Evolutionary conservation across 2,113 vertebrate genomes (phyloP), one percentile per base, ranked within the genome.

Genomic region (Erythrocercus mccallii): DNA sequence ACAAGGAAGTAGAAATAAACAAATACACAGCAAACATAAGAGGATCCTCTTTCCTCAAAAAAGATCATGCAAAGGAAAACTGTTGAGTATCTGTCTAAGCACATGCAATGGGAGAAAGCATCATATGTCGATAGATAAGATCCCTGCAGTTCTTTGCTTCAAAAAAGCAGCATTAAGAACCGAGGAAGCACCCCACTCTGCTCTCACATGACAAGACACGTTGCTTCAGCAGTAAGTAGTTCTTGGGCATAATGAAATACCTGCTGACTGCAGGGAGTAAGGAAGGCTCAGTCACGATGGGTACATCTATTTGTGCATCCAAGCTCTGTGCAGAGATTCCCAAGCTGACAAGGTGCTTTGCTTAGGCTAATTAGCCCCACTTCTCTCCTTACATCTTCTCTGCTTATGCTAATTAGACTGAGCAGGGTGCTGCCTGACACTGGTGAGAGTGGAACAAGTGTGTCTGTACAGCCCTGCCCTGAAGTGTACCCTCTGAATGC

Each of bases 301-400:
- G 31, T 76, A 56, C 54, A 12, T 84, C 71, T 81, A 15, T 90
- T 68, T 91, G 86, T 86, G 56, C 64, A 78, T 90, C 86, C 1
- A 17, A 91, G 73, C 81, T 61, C 56, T 3, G 9, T 60, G 88
- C 86, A 70, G 91, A 91, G 91, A 88, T 86, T 93, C 80, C 88
- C 82, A 90, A 68, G 77, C 86, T 90, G 88, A 88, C 88, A 88
- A 81, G 83, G 80, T 96, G 69, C 91, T 93, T 94, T 92, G 69
- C 91, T 74, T 15, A 5, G 64, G 83, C 71, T 95, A 92, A 95
- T 92, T 90, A 97, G 64, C 51, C 24, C 51, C 12, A 14, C 51
- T 94, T 93, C 80, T 93, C 54, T 74, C 54, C 33, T 93, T 90
- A 77, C 68, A 40, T 90, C 72, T 68, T 88, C 82, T 56, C 80